Conservation (phyloP, 2,113 vertebrate genomes). For the Crocuta crocuta region DNA sequence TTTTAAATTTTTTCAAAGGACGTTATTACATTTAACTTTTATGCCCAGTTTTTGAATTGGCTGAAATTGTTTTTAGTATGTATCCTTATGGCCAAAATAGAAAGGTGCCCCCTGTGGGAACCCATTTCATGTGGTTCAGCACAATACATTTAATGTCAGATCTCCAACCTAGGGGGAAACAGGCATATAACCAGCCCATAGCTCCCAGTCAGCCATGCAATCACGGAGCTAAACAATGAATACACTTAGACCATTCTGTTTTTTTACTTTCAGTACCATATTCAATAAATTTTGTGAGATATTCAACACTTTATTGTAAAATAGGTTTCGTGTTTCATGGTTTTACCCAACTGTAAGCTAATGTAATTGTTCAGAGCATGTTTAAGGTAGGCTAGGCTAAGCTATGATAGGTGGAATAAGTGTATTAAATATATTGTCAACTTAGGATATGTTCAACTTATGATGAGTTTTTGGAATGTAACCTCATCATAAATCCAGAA, state of each 20-base stretch:
- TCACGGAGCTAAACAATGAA: background rate
- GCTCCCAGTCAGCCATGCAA: background rate
- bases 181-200: background rate
- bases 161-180: background rate
- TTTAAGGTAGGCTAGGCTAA: background rate
- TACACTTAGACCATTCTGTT: background rate
- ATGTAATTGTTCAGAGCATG: background rate
- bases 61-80: background rate
- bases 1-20: slow-evolving; percentile 35
- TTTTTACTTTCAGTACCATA: background rate
- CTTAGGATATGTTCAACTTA: background rate
- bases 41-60: slow-evolving; percentile 29
- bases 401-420: background rate
- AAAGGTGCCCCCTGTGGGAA: slow-evolving; percentile 1
- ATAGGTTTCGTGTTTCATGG: background rate
- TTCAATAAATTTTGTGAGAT: background rate
- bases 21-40: slow-evolving; percentile 42
- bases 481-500: background rate
- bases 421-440: background rate
- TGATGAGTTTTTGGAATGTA: background rate
- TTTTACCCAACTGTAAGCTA: background rate
- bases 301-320: background rate
- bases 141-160: background rate
- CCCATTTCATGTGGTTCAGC: background rate
- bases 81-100: background rate